phyloP scores from a whole-genome alignment of 1,140 invertebrate genomes.

The Heterodera carotae region DNA sequence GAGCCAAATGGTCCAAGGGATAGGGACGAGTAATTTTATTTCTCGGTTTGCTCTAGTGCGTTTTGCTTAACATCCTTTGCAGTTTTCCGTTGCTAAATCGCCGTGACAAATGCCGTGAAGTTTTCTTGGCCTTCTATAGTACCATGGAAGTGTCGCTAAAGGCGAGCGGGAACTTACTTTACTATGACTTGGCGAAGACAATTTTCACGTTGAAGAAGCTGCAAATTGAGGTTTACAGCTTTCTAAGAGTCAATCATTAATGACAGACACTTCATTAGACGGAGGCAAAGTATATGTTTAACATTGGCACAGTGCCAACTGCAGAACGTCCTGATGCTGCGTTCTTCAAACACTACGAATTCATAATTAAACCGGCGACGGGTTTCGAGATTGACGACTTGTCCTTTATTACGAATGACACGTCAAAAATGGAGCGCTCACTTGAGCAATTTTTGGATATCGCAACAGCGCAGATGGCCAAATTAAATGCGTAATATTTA shows the following conservation, averaged over 20 bases:
- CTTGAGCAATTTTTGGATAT: constrained; percentile 22
- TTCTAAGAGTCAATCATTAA: background rate
- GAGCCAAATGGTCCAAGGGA: background rate
- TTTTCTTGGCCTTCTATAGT: background rate
- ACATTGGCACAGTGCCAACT: background rate
- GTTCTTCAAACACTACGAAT: background rate
- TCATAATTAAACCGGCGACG: background rate
- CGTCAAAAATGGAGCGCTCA: background rate
- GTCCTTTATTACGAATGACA: background rate
- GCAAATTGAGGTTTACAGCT: background rate
- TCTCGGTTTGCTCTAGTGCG: background rate
- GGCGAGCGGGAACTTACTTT: background rate
- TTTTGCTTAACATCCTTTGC: background rate
- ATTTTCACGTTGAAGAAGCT: background rate
- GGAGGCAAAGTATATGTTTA: background rate
- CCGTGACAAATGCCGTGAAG: background rate
- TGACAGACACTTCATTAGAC: background rate
- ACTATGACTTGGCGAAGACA: background rate
- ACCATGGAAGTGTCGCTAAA: background rate
- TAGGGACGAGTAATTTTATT: background rate
- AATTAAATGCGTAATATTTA: background rate
- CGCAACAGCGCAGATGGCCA: background rate
- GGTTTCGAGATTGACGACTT: constrained; percentile 4
- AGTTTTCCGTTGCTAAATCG: background rate
- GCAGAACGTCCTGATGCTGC: background rate